Base-by-base conservation (phyloP, 92 coral and sea anemone genomes). In the Heteractis magnifica region DNA sequence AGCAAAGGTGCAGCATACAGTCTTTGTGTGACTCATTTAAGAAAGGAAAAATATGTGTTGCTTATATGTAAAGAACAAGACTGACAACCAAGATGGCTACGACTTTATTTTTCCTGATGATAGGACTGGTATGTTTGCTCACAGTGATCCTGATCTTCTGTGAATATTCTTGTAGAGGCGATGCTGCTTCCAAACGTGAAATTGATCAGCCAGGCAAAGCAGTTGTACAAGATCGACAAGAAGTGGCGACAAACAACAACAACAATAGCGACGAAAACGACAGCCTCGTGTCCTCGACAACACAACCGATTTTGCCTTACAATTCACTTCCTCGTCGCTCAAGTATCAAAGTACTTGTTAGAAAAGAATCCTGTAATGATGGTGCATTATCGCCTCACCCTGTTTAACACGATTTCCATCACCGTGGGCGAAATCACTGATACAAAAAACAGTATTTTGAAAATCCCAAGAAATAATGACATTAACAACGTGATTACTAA, bases 111-210 rank as follows among this genome's bases (percentile, higher is more conserved):
- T 82, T 53, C 48, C 79, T 82, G 34, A 72, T 82, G 79, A 74
- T 82, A 21, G 85, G 85, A 72, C 56, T 82, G 12, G 78, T 82
- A 10, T 72, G 78, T 56, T 60, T 59, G 14, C 77, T 82, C 20
- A 82, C 79, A 7, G 13, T 82, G 3, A 55, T 82, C 4, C 21
- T 82, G 16, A 73, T 82, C 5, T 72, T 82, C 71, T 82, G 85
- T 56, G 85, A 82, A n/a, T 82, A 14, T 72, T 82, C 85, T 2
- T 82, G 85, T 56, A 58, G 79, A 15, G 85, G 85, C 4, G 79
- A 55, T 56, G 62, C 8, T 6, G 53, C 20, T 41, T 21, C 56
- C 71, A 11, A 50, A 48, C 20, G 41, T 2, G 8, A 44, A 20
- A 52, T 68, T 6, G 71, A 21, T 10, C 10, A 8, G 68, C 15